Evolutionary conservation across 64 coral and sea anemone species (phyloP), one percentile per base, ranked within the genome.

Genomic region (Stichodactyla mertensii): DNA sequence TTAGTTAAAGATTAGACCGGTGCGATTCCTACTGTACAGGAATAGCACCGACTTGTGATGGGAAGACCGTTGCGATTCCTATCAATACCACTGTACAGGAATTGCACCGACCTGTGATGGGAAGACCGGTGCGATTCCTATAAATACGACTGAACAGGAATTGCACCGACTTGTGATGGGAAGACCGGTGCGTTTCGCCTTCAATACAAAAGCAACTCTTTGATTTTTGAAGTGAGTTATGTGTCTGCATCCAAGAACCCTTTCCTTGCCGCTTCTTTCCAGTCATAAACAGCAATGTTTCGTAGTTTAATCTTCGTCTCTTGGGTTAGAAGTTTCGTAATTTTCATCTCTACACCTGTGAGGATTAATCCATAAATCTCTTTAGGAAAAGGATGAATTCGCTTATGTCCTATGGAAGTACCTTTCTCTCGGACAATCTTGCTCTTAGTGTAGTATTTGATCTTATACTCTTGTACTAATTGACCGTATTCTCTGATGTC

Each of bases 321-420:
- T 4, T 58, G 51, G 16, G 54, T 91, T 10, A 91, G 77, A 0
- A 91, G 51, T 36, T 66, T 87, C 12, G 4, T 87, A 10, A 87
- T 86, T 11, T 10, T 74, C 20, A 91, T 55, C 23, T 86, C 77
- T 52, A 91, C 64, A 52, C 55, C 60, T 15, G n/a, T 64, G 4
- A 91, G 24, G 12, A 9, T 83, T 55, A 79, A 61, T 24, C 79
- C 57, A n/a, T 55, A 52, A 31, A 91, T 16, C 9, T 7, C 14
- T 54, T 51, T 83, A 11, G 90, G 85, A 55, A 91, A 91, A 70
- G 90, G 90, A 52, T 91, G 85, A 71, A 91, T 91, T 77, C 90
- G 52, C 55, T 91, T 91, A 53, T 91, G 90, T 57, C 90, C 90
- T 20, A 91, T 91, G 51, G 90, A 78, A 28, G 51, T 91, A 67